Evolutionary conservation across 2,113 vertebrate species (phyloP).

Genomic region (Leptodactylus fuscus): DNA sequence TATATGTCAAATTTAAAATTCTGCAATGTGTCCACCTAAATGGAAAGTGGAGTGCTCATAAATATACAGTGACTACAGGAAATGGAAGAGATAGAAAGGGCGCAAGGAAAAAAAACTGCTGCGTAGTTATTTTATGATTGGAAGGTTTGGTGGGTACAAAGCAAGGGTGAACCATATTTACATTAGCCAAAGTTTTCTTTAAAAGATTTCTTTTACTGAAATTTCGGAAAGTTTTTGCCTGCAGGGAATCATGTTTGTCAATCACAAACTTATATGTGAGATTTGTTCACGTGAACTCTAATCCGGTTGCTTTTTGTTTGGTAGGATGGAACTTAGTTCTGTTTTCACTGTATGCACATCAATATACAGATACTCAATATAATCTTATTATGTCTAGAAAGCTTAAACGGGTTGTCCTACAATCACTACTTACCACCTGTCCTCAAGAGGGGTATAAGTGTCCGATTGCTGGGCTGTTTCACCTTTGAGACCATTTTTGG

Average conservation of each 20-base stretch:
- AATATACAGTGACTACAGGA: not conserved
- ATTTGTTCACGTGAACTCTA: too few species aligned
- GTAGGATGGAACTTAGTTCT: too few species aligned
- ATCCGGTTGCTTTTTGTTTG: too few species aligned
- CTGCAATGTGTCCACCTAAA: not conserved
- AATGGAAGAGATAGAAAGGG: not conserved
- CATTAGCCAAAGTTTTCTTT: not conserved
- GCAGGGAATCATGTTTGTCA: not conserved
- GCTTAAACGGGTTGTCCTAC: too few species aligned
- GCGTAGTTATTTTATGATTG: not conserved
- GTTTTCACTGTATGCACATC: too few species aligned
- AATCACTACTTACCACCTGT: too few species aligned
- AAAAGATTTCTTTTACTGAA: not conserved
- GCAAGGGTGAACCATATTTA: not conserved
- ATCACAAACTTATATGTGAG: not conserved
- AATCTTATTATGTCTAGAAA: too few species aligned
- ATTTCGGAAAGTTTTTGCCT: not conserved
- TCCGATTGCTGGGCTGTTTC: too few species aligned
- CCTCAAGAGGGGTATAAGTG: too few species aligned
- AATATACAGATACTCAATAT: too few species aligned
- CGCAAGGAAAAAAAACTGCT: not conserved
- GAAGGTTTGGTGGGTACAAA: not conserved
- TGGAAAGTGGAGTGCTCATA: not conserved
- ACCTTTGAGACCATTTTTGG: too few species aligned
- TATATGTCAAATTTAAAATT: conserved; percentile 5